Base-by-base conservation (phyloP, 2,113 vertebrate genomes). In the Egretta garzetta region DNA sequence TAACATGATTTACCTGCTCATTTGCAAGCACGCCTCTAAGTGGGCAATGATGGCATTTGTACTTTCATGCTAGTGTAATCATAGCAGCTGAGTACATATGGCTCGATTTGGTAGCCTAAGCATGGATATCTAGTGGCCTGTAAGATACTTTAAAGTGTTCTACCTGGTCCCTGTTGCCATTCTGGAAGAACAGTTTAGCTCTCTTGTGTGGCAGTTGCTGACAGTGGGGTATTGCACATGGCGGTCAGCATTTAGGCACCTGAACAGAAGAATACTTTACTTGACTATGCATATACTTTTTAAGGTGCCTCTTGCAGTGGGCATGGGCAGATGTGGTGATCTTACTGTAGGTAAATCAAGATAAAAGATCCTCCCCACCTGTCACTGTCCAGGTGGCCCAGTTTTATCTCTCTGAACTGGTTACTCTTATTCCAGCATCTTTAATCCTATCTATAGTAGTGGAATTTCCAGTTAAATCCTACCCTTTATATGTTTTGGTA, bases 31-130 rank as follows among this genome's bases (percentile, higher is more conserved):
- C 7, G 8, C 30, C 18, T 72, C n/a, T 23, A 16, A 50, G 12
- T 23, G 52, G n/a, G 10, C 37, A 81, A 0, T 1, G 1, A 7
- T n/a, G 41, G 7, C 3, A 1, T 66, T 72, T 56, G 8, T 68
- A 20, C 23, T 55, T 49, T 12, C 39, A 27, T 13, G 58, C 41
- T 76, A 14, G 23, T 45, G 24, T 75, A 66, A 39, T 21, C 19
- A 5, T 13, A 79, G 41, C 23, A 73, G 76, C n/a, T 55, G 26
- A 35, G 19, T 66, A 16, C 7, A 13, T 49, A 39, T 6, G 15
- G 30, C 28, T 76, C 14, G 6, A 2, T 32, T 49, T n/a, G 30
- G 16, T 50, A 66, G 28, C 43, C 26, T 58, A 5, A 72, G 23
- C 30, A 1, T 72, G 39, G 35, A 3, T 71, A 24, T 71, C 12